Conservation (phyloP, 2,888 invertebrate species). For the Drosophila neoperkinsi region DNA sequence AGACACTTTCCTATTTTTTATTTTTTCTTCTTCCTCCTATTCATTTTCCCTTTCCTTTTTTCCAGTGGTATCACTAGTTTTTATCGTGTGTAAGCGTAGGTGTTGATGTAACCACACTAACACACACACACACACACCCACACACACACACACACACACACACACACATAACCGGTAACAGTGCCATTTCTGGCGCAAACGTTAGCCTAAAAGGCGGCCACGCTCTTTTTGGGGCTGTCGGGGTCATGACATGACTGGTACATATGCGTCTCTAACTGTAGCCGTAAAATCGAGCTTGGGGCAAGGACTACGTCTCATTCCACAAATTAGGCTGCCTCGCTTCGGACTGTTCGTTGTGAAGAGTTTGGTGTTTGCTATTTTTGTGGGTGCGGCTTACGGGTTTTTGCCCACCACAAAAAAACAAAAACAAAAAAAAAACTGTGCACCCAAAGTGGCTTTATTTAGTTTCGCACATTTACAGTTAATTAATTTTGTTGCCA, state of each 20-base stretch:
- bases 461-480: slow-evolving; percentile 68
- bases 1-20: slow-evolving; percentile 5
- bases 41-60: slow-evolving; percentile 19
- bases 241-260: slow-evolving; percentile 51
- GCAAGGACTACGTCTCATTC: slow-evolving; percentile 5
- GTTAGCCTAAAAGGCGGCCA: slow-evolving; percentile 45
- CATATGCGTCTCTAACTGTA: slow-evolving; percentile 41
- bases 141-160: slow-evolving; percentile 36
- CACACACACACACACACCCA: slow-evolving; percentile 39
- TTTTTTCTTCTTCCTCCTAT: slow-evolving; percentile 17
- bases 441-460: slow-evolving; percentile 60
- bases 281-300: slow-evolving; percentile 13
- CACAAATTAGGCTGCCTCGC: slow-evolving; percentile 40
- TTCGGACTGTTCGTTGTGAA: slow-evolving; percentile 67
- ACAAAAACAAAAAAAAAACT: background rate
- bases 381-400: slow-evolving; percentile 30
- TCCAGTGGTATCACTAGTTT: slow-evolving; percentile 38
- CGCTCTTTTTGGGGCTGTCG: slow-evolving; percentile 37
- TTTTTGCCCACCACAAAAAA: slow-evolving; percentile 3
- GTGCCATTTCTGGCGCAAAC: slow-evolving; percentile 42
- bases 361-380: slow-evolving; percentile 32
- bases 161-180: slow-evolving; percentile 28
- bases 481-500: slow-evolving; percentile 67
- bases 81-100: slow-evolving; percentile 56
- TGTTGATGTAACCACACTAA: slow-evolving; percentile 68